Percentiles rank a stretch among this genome's conserved stretches.
Evolutionary conservation across 1,140 invertebrate species (phyloP).

Genomic region (Propsilocerus akamusi): DNA sequence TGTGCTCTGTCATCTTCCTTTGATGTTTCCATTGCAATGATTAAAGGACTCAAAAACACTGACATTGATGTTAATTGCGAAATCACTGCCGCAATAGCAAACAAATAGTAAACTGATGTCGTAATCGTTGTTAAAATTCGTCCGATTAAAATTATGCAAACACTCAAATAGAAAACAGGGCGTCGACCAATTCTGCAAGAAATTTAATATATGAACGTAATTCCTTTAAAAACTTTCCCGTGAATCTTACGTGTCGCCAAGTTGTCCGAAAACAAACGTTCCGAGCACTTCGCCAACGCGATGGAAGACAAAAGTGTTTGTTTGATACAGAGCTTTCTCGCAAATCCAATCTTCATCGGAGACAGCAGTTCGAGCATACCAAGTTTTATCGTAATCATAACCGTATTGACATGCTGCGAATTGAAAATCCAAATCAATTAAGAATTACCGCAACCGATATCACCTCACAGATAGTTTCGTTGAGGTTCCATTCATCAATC

Average conservation of each 20-base stretch:
- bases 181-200: slow-evolving; percentile 27
- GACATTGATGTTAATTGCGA: slow-evolving; percentile 25
- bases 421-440: background rate
- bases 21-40: too few relatives aligned
- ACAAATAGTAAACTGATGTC: slow-evolving; percentile 24
- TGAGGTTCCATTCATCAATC: slow-evolving; percentile 5
- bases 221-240: background rate
- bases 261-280: slow-evolving; percentile 29
- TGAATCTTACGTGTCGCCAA: slow-evolving; percentile 30
- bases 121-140: slow-evolving; percentile 24
- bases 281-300: slow-evolving; percentile 31
- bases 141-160: slow-evolving; percentile 23
- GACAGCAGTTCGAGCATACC: slow-evolving; percentile 26
- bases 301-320: slow-evolving; percentile 28
- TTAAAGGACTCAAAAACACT: slow-evolving; percentile 32
- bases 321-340: slow-evolving; percentile 27
- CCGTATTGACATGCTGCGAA: slow-evolving; percentile 26
- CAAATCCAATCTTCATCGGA: slow-evolving; percentile 33
- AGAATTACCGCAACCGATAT: background rate
- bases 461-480: slow-evolving; percentile 1
- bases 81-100: slow-evolving; percentile 24
- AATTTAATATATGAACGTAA: background rate
- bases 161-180: slow-evolving; percentile 25
- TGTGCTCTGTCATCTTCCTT: slow-evolving; percentile 24
- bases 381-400: slow-evolving; percentile 31